Base-by-base conservation (phyloP, 2,888 invertebrate genomes). In the Aleiodes alternator region DNA sequence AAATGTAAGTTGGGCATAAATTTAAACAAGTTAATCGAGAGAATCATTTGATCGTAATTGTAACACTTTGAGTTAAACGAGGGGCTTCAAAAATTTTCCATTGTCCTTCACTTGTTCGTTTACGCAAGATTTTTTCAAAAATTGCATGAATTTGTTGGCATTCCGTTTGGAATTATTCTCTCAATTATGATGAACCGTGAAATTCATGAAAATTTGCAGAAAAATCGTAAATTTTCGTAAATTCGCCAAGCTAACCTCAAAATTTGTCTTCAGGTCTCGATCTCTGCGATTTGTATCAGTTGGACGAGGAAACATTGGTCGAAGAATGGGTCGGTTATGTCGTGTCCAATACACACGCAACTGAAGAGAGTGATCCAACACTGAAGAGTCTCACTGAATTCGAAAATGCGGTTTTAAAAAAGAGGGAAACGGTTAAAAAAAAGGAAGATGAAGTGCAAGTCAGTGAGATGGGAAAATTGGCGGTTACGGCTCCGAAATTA, bases 301-400 rank as follows among this genome's bases (percentile, higher is more conserved):
- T 83, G 73, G 82, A 84, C 66, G 85, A 84, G 76, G 88, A 87
- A 66, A 75, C 80, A 38, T 81, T 89, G 61, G 82, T 85, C 1
- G 87, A 88, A 71, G 82, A 81, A 69, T 89, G 89, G 89, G 68
- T 88, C 14, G 86, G 83, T 12, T 89, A 84, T 74, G 83, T 84
- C 56, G 76, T 85, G 0, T 78, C 76, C 7, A 73, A 76, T 68
- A 53, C 73, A 48, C 72, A 75, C 3, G 78, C 68, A 12, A 73
- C 81, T 43, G 80, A 83, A 9, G 80, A 80, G 53, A 80, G 82
- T 51, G 75, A 83, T 69, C 86, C 84, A 0, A 83, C 85, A 11
- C 0, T 87, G 14, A 69, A 82, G 29, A 75, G 74, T 50, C 82
- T 89, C 34, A 75, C 75, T 9, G 77, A 86, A 57, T 77, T 87